Evolutionary conservation across 2,113 vertebrate genomes (phyloP).

Genomic region (Noturus placidus): DNA sequence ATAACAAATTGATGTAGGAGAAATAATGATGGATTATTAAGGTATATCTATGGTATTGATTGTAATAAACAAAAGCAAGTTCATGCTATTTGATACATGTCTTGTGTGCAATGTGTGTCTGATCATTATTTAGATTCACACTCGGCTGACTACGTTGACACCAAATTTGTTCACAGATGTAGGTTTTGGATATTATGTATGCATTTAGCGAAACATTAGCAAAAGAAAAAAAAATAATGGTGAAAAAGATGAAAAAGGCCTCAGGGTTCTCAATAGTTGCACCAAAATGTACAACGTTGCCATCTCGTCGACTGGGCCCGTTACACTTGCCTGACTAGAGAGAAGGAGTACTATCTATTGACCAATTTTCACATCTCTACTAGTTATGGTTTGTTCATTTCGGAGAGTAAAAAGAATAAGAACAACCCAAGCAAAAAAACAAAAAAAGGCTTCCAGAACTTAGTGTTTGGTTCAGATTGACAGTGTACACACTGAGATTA

Average conservation of each 20-base stretch:
- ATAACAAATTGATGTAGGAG: not conserved
- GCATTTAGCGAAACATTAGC: not conserved
- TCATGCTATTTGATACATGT: not conserved
- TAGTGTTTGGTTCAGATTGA: not conserved
- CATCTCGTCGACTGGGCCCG: not conserved
- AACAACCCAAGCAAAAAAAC: not conserved
- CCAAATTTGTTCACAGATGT: not conserved
- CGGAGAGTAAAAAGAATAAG: not conserved
- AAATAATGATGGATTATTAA: not conserved
- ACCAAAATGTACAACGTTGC: not conserved
- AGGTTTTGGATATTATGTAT: not conserved
- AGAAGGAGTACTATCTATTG: not conserved
- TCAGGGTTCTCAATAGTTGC: not conserved
- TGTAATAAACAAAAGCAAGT: not conserved
- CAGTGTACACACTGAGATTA: not conserved
- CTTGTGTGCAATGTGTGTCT: not conserved
- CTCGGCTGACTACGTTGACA: not conserved
- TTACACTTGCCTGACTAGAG: not conserved
- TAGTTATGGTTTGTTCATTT: not conserved
- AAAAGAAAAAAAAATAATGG: not conserved
- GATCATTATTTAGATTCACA: not conserved
- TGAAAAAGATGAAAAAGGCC: not conserved
- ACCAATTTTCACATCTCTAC: not conserved
- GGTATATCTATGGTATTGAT: not conserved
- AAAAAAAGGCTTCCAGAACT: not conserved